These are phyloP conservation scores for Timandra comae DNA, from an alignment of 2,888 invertebrate genomes.

Conservation along the genomic window DNA sequence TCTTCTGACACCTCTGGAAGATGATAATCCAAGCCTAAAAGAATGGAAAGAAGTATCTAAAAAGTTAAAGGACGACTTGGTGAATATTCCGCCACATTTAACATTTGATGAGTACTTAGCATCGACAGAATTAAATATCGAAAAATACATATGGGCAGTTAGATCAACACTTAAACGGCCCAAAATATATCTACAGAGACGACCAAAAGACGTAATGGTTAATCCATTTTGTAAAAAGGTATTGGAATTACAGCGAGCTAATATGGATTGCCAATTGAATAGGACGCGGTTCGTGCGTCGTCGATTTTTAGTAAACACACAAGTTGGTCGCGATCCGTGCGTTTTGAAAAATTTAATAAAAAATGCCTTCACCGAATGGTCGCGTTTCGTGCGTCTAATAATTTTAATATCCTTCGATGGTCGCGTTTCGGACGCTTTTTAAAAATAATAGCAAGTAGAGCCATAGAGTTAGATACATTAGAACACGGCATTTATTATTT, in stretches of 20 bases:
- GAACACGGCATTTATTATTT: too few relatives aligned
- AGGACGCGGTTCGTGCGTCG: too few relatives aligned
- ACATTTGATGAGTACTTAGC: slow-evolving; percentile 13
- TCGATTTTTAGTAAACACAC: too few relatives aligned
- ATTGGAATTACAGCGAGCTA: slow-evolving; percentile 27
- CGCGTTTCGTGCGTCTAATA: too few relatives aligned
- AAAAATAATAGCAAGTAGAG: too few relatives aligned
- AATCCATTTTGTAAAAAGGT: slow-evolving; percentile 22
- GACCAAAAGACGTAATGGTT: slow-evolving; percentile 11
- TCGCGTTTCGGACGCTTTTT: too few relatives aligned
- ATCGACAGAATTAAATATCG: slow-evolving; percentile 7
- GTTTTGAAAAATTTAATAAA: too few relatives aligned
- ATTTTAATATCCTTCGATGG: too few relatives aligned
- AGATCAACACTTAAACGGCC: slow-evolving; percentile 16
- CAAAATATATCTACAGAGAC: slow-evolving; percentile 10
- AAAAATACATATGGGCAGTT: slow-evolving; percentile 16
- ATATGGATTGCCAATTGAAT: slow-evolving; percentile 42
- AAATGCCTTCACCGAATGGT: too few relatives aligned
- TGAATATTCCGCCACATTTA: slow-evolving; percentile 6
- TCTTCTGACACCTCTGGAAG: not conserved
- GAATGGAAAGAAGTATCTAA: slow-evolving; percentile 8
- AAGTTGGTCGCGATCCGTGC: too few relatives aligned
- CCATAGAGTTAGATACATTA: too few relatives aligned
- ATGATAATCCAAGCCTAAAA: slow-evolving; percentile 4
- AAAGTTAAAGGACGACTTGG: slow-evolving; percentile 3